phyloP scores from a whole-genome alignment of 2,888 invertebrate genomes.

The Tillus elongatus region DNA sequence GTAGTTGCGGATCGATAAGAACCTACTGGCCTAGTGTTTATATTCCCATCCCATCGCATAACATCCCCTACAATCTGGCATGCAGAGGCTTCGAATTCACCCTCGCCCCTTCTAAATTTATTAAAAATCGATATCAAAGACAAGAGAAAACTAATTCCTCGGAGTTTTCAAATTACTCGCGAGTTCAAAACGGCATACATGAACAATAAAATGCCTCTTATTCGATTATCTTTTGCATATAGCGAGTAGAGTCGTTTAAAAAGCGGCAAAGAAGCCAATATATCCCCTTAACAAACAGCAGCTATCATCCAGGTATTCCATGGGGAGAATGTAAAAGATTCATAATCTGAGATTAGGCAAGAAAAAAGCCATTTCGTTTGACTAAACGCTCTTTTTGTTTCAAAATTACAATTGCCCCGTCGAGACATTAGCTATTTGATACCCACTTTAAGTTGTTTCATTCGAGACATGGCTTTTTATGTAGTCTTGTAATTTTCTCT shows the following conservation, averaged over 20 bases:
- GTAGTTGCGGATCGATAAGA: too few relatives aligned
- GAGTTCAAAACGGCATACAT: conserved; percentile 21
- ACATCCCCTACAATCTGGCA: too few relatives aligned
- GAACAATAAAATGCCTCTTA: conserved; percentile 20
- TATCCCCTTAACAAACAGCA: conserved; percentile 25
- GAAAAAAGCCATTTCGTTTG: conserved; percentile 40
- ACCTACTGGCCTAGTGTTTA: conserved; percentile 1
- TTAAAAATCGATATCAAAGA: conserved; percentile 15
- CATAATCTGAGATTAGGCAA: conserved; percentile 40
- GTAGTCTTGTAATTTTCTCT: conserved; percentile 17
- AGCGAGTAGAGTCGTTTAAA: conserved; percentile 21
- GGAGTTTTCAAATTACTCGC: conserved; percentile 15
- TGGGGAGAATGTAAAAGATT: conserved; percentile 37
- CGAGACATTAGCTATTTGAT: conserved; percentile 33
- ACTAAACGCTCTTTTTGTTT: conserved; percentile 40
- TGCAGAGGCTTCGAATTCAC: neutral
- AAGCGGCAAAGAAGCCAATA: conserved; percentile 29
- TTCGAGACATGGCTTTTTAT: too few relatives aligned
- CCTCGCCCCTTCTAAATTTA: conserved; percentile 8
- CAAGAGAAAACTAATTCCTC: conserved; percentile 19
- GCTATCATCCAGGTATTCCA: conserved; percentile 37
- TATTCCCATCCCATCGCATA: neutral
- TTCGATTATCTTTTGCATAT: conserved; percentile 26
- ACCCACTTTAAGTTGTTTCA: conserved; percentile 13
- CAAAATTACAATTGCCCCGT: conserved; percentile 39